Evolutionary conservation across 2,113 vertebrate genomes (phyloP).

Genomic region (Sinocyclocheilus grahami): DNA sequence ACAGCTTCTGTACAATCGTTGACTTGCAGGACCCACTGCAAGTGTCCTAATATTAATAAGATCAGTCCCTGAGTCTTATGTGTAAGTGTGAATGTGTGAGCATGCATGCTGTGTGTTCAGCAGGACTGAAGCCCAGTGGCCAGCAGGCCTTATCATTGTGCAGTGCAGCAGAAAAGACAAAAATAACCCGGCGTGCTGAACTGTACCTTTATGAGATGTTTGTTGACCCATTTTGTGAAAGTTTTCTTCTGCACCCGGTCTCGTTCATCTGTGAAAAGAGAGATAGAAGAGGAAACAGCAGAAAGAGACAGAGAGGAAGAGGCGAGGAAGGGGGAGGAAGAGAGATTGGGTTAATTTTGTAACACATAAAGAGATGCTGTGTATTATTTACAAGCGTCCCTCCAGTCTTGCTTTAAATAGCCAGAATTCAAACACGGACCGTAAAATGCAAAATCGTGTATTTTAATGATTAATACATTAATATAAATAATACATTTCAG

Average conservation of each 20-base stretch:
- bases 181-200: slow-evolving; percentile 12
- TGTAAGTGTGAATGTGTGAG: background rate
- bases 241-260: slow-evolving; percentile 99
- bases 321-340: background rate
- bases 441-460: background rate
- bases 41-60: background rate
- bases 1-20: background rate
- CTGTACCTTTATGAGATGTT: slow-evolving; percentile 97
- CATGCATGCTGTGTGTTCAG: background rate
- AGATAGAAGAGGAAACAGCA: background rate
- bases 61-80: background rate
- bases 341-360: slow-evolving; percentile 44
- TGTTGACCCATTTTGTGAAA: slow-evolving; percentile 99
- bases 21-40: background rate
- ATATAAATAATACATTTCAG: background rate
- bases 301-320: slow-evolving; percentile 61
- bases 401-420: slow-evolving; percentile 22
- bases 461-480: background rate
- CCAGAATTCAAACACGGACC: slow-evolving; percentile 16
- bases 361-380: slow-evolving; percentile 35
- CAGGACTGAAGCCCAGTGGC: background rate
- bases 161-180: background rate
- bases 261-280: slow-evolving; percentile 85
- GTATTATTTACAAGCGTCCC: slow-evolving; percentile 36
- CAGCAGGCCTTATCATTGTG: slow-evolving; percentile 7